Base-by-base conservation (phyloP, 2,797 vertebrate genomes). In the Xiphophorus birchmanni region DNA sequence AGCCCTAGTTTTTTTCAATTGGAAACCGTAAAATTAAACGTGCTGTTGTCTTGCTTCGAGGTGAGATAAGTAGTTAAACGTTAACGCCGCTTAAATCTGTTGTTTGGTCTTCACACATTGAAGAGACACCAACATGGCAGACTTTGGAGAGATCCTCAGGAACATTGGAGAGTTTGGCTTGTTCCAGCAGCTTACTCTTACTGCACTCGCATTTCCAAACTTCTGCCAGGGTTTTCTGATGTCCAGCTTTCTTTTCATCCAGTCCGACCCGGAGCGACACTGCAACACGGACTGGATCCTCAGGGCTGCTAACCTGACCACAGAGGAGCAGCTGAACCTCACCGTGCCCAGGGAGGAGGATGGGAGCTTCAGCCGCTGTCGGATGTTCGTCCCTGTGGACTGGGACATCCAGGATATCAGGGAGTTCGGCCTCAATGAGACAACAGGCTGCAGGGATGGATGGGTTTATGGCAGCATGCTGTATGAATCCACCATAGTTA, bases 201-300 rank as follows among this genome's bases (percentile, higher is more conserved):
- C 37, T 35, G 54, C 85, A 5, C 12, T 84, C 2, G 78, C 1
- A 0, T 71, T 92, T 3, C 85, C 80, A 4, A 48, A 77, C 45
- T 1, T 85, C n/a, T 52, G 78, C 63, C 85, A 4, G 0, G 74
- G 3, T 76, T 42, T 1, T 83, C 10, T n/a, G 60, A 96, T 96
- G 97, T 97, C 29, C 48, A 89, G 83, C 73, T 73, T 90, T 18
- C 69, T 82, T 35, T 82, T 82, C n/a, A 35, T 73, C 15, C 50
- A 79, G 35, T 72, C 81, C 4, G 77, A 79, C 21, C 94, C 95
- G 8, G 80, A 92, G 0, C 91, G 96, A 37, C 82, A 93, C 90
- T 98, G 97, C 3, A 88, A 97, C 77, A 96, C 96, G 63, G 84
- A 92, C 91, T 98, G 97, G 97, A 96, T 97, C 84, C 93, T 84